These are phyloP conservation scores for Sitobion miscanthi DNA, from an alignment of 1,140 invertebrate genomes.

Conservation along the genomic window DNA sequence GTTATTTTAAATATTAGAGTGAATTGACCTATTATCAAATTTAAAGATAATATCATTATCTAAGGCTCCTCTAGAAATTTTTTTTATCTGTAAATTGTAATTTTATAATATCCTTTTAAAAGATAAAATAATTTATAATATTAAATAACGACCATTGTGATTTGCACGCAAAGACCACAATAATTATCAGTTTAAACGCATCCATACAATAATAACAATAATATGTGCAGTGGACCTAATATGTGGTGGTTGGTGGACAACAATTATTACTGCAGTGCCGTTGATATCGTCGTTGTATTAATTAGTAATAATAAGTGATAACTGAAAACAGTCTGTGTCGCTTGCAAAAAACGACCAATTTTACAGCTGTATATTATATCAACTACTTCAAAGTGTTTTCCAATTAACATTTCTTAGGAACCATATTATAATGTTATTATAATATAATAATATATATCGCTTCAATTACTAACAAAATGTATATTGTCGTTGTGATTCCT, in stretches of 20 bases:
- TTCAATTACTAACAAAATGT: neutral
- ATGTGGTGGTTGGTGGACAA: neutral
- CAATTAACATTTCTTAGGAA: constrained; percentile 3
- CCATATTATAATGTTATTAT: neutral
- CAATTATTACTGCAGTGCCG: neutral
- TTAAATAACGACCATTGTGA: neutral
- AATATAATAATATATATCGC: neutral
- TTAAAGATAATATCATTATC: neutral
- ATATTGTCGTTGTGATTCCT: neutral
- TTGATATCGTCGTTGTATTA: neutral
- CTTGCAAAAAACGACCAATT: neutral
- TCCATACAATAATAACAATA: neutral
- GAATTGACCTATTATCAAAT: neutral
- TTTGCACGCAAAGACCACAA: neutral
- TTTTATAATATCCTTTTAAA: neutral
- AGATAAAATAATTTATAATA: neutral
- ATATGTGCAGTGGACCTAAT: neutral
- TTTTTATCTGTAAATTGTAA: neutral
- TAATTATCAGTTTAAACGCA: neutral
- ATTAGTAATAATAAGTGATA: neutral
- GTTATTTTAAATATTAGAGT: neutral
- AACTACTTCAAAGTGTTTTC: neutral
- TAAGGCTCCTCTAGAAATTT: neutral
- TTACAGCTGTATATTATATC: neutral
- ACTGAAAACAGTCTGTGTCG: neutral